A percentile compares a stretch with the other conserved stretches of the same genome.
These are phyloP conservation scores for Motacilla tschutschensis DNA, from an alignment of 2,113 vertebrate species.

Conservation along the genomic window DNA sequence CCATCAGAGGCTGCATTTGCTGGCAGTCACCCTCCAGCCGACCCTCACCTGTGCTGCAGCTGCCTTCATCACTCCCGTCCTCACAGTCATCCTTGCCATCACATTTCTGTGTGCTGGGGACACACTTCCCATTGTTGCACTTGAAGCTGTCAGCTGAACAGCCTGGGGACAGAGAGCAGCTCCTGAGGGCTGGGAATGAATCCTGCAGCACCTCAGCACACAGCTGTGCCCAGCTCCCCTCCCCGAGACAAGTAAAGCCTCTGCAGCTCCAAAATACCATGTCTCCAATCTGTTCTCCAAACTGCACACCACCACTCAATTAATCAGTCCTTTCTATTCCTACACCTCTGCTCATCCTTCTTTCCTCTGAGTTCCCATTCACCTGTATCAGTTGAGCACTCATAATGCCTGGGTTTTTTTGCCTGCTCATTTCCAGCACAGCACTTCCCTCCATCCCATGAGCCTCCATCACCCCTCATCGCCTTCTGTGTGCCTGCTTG, in stretches of 20 bases:
- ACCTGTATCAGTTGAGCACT: neutral
- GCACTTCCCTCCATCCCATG: neutral
- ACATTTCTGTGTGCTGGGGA: constrained; percentile 72
- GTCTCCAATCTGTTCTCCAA: neutral
- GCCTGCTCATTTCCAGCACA: neutral
- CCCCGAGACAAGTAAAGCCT: fast-evolving
- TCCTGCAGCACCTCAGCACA: neutral
- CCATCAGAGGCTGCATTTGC: fast-evolving
- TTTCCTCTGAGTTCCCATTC: neutral
- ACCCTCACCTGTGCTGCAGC: constrained; percentile 72
- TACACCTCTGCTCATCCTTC: neutral
- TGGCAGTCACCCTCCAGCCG: neutral
- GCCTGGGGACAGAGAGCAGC: neutral
- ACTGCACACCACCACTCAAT: no score
- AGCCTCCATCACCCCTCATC: fast-evolving
- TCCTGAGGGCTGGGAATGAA: neutral
- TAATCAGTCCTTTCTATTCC: neutral
- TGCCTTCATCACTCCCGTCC: constrained; percentile 82
- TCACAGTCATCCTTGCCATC: constrained; percentile 79
- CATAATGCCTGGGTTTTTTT: neutral
- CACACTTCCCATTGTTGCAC: constrained; percentile 78
- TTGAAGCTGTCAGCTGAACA: constrained; percentile 65
- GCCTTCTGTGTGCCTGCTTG: fast-evolving
- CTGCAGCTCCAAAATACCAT: neutral
- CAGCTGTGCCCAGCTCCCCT: fast-evolving